Conservation (phyloP, 2,113 vertebrate genomes). For the Lepidothrix coronata region DNA sequence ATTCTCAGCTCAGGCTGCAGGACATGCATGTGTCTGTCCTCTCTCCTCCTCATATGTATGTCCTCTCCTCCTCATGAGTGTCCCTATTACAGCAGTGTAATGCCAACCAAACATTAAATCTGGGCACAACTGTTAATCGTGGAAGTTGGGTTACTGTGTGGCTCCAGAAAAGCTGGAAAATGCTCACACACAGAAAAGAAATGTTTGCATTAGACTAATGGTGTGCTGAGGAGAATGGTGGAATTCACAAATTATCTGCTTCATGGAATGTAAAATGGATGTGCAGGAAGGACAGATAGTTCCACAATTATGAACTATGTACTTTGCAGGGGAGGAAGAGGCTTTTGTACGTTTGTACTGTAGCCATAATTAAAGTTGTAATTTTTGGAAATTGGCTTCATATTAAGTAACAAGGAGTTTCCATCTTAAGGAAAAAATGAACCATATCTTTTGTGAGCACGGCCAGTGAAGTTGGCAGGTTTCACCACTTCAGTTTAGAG, state of each 20-base stretch:
- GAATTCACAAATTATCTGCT: neutral
- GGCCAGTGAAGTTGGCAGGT: neutral
- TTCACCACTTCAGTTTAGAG: neutral
- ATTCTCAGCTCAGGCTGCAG: neutral
- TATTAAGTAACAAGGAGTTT: neutral
- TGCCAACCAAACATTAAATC: neutral
- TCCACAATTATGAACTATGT: neutral
- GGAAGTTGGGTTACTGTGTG: neutral
- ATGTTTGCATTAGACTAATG: neutral
- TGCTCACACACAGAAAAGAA: neutral
- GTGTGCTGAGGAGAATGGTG: neutral
- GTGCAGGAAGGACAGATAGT: neutral
- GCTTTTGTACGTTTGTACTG: neutral
- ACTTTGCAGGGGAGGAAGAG: neutral
- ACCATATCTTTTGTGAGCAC: fast-evolving
- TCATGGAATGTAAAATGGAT: neutral
- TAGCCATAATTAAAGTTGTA: neutral
- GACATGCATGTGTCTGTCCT: neutral
- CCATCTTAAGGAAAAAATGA: neutral
- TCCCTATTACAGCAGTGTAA: neutral
- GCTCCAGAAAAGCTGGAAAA: neutral
- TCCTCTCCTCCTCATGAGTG: neutral
- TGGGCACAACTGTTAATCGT: neutral
- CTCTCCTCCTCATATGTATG: neutral
- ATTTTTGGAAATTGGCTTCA: neutral